These are phyloP conservation scores for Pogonomyrmex barbatus DNA, from an alignment of 1,140 invertebrate genomes.

Conservation along the genomic window DNA sequence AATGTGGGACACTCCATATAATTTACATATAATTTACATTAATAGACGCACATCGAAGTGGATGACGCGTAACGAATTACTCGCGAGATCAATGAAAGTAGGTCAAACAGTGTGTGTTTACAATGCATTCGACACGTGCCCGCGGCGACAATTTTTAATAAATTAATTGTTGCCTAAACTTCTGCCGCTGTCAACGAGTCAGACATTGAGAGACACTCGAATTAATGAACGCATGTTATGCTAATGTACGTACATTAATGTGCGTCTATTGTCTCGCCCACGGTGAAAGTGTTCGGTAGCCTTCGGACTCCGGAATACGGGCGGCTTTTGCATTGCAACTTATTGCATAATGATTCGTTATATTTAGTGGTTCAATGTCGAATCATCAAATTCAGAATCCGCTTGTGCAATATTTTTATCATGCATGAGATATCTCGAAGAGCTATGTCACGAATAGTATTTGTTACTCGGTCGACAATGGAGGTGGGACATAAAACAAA, in stretches of 20 bases:
- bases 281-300: constrained; percentile 15
- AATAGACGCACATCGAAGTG: neutral
- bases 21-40: neutral
- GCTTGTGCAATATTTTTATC: constrained; percentile 11
- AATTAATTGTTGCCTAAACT: neutral
- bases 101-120: constrained; percentile 5
- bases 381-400: neutral
- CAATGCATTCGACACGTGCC: neutral
- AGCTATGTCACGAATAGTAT: constrained; percentile 6
- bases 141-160: constrained; percentile 2
- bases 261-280: neutral
- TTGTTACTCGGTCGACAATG: neutral
- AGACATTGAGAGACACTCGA: neutral
- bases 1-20: neutral
- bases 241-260: neutral
- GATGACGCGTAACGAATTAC: constrained; percentile 22
- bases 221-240: neutral
- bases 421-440: neutral
- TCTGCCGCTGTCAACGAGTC: neutral
- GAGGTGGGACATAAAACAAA: neutral
- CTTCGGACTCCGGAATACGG: neutral
- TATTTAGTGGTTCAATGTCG: constrained; percentile 1
- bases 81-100: constrained; percentile 17
- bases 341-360: neutral
- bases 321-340: neutral